Evolutionary conservation across 2,888 invertebrate genomes (phyloP).

Genomic region (Cheilosia vernalis): DNA sequence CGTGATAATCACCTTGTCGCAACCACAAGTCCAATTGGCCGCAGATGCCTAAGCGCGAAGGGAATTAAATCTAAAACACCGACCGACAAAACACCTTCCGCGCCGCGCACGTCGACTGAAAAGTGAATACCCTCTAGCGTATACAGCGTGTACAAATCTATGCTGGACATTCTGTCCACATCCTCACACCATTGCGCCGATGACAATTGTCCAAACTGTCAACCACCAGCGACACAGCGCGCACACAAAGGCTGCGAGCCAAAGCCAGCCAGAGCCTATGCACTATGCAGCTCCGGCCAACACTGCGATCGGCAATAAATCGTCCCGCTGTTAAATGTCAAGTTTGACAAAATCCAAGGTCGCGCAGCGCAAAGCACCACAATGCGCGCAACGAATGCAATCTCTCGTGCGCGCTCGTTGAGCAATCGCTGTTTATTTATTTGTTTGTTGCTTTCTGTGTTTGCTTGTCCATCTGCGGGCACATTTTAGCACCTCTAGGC

Average conservation of each 20-base stretch:
- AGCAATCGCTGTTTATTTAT: slow-evolving; percentile 55
- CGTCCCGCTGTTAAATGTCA: slow-evolving; percentile 72
- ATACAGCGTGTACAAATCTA: slow-evolving; percentile 58
- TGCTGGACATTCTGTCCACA: slow-evolving; percentile 70
- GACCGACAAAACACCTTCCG: slow-evolving; percentile 40
- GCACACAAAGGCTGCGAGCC: slow-evolving; percentile 30
- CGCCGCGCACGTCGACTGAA: no score
- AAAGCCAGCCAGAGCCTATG: slow-evolving; percentile 13
- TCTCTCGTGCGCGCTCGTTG: slow-evolving; percentile 47
- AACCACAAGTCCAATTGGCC: slow-evolving; percentile 52
- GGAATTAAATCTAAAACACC: slow-evolving; percentile 65
- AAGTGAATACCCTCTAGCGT: slow-evolving; percentile 7
- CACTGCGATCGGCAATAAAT: slow-evolving; percentile 64
- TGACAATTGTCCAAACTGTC: slow-evolving; percentile 71
- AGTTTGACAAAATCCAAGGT: slow-evolving; percentile 75
- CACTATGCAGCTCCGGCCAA: slow-evolving; percentile 22
- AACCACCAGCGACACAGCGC: slow-evolving; percentile 10
- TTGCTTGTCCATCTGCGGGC: slow-evolving; percentile 65
- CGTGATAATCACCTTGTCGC: slow-evolving; percentile 62
- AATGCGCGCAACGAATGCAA: slow-evolving; percentile 41
- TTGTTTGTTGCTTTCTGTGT: slow-evolving; percentile 15
- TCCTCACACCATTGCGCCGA: slow-evolving; percentile 58
- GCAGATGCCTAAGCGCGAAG: slow-evolving; percentile 65
- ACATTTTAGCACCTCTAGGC: slow-evolving; percentile 62
- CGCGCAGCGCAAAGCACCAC: slow-evolving; percentile 48